Base-by-base conservation (phyloP, 92 coral and sea anemone species). In the Phenganax stokvisi region DNA sequence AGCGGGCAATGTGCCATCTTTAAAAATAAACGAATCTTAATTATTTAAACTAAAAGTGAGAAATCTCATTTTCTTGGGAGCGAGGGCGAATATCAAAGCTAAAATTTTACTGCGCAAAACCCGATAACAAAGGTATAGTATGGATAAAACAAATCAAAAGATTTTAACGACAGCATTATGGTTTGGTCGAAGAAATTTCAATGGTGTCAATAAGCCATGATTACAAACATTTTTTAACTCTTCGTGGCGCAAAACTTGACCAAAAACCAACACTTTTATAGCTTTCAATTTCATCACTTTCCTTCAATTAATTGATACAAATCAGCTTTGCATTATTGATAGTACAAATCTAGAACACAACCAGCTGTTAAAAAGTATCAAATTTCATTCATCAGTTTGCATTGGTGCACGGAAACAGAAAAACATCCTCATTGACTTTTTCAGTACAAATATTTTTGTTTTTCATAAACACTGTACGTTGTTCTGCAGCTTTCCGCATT, bases 261-360 rank as follows among this genome's bases (percentile, higher is more conserved):
- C 28, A 7, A 17, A 61, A 61, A 13, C 27, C 67, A 61, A 13
- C 54, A 68, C 47, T 1, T 68, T 29, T 68, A 68, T 29, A 30
- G 16, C 54, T 37, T 61, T 30, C 54, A 68, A n/a, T 37, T 61
- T 30, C 54, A 68, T 30, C 73, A 68, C 73, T 68, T 68, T 10
- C n/a, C 6, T 28, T 28, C 30, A 17, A 64, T 64, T 64, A 15
- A 64, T 17, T 13, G 73, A 30, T 37, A 13, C 15, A 66, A 30
- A 66, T 27, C 72, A 27, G 51, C 31, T 66, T 66, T 66, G 28
- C 25, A 66, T 66, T 15, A 66, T 30, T 66, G 72, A 66, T 66
- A 66, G 47, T 37, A 66, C 28, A 68, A 68, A 53, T 68, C 73
- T 54, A 28, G 73, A 3, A 37, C 73, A 37, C 54, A 7, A 15